Base-by-base conservation (phyloP, 2,797 vertebrate species). In the Enteromius argenteus region DNA sequence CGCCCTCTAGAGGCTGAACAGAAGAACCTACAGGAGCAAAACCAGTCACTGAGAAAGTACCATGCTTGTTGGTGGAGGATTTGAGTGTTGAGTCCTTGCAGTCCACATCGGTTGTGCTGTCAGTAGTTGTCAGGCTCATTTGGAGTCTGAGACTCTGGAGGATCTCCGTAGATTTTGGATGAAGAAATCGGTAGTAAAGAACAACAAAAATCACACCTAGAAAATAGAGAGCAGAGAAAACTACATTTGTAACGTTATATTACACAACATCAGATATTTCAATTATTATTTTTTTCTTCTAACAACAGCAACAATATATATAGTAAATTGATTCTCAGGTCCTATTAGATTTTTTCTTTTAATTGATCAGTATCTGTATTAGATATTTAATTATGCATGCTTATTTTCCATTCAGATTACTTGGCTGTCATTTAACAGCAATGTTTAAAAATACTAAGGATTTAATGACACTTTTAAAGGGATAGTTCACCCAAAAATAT, bases 161-260 rank as follows among this genome's bases (percentile, higher is more conserved):
- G 89, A 96, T 96, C 91, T 95, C 96, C 5, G 96, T 91, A 80
- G 96, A 96, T 23, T 95, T 96, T 0, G 97, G 96, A 27, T 97
- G 97, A 4, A 97, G 94, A 85, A 97, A 95, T 80, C 95, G 95
- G 88, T 97, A 97, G 89, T 97, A 96, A 30, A 96, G 46, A 11
- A 95, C 92, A 89, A 97, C 88, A 0, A 96, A 95, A 79, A 93
- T 90, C 0, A 94, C 85, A 86, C 97, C 97, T 97, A 90, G 1
- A 79, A 74, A 66, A 73, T 49, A 68, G 67, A 49, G 37, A 67
- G 71, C 5, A 27, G 21, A 64, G 14, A 27, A 79, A 21, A 10
- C 51, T 49, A 68, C 21, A 42, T 21, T 73, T 51, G 46, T 73
- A 10, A 72, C 10, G n/a, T 44, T 44, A 23, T 21, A 23, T 37